Conservation (phyloP, 2,113 vertebrate species). For the Brevimyrus niger region DNA sequence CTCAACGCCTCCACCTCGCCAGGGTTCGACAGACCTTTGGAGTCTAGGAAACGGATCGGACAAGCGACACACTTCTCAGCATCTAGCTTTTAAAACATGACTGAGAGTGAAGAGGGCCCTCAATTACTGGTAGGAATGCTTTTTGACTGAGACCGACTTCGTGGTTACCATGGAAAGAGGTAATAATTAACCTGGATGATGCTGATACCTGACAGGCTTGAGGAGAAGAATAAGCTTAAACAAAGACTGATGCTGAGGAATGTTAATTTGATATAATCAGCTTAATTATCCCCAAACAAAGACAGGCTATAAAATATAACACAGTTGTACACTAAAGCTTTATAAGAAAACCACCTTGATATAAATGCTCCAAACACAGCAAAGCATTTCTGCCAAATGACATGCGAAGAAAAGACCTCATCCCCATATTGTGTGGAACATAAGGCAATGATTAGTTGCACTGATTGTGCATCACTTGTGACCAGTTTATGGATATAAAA, state of each 20-base stretch:
- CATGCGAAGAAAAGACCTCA: neutral
- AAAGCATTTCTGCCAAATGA: neutral
- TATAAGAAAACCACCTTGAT: neutral
- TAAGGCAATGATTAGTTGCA: neutral
- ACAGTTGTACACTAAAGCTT: neutral
- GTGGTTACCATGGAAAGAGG: neutral
- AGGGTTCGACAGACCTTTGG: constrained; percentile 73
- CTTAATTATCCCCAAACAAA: neutral
- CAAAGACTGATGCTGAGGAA: neutral
- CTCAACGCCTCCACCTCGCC: constrained; percentile 68
- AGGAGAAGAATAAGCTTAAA: neutral
- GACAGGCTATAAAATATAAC: neutral
- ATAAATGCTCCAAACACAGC: neutral
- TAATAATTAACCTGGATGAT: neutral
- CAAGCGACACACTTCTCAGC: neutral
- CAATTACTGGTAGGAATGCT: neutral
- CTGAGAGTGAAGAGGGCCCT: neutral
- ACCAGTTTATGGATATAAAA: neutral
- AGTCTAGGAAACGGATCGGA: constrained; percentile 48
- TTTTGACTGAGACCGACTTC: neutral
- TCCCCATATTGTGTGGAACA: neutral
- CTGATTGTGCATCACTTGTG: neutral
- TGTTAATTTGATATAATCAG: neutral
- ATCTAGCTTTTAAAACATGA: neutral
- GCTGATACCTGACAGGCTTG: neutral